Percentiles rank a stretch among this genome's conserved stretches.
Evolutionary conservation across 2,797 vertebrate species (phyloP).

Genomic region (Cygnus olor): DNA sequence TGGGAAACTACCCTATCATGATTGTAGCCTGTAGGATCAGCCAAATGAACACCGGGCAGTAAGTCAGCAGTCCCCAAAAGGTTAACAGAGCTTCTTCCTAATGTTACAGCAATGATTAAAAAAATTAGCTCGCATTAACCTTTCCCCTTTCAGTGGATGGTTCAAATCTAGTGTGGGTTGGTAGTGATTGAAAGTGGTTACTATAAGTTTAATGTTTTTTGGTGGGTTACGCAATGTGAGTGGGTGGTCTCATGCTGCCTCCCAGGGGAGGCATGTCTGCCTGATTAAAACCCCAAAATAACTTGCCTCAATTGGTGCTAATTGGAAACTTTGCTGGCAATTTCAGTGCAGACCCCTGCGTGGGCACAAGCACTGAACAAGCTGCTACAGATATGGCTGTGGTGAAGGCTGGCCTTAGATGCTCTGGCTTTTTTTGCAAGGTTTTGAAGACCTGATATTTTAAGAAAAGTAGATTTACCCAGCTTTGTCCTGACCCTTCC

Average conservation of each 20-base stretch:
- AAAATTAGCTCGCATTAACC: constrained; percentile 55
- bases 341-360: neutral
- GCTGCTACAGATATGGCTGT: neutral
- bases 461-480: neutral
- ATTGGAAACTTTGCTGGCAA: constrained; percentile 10
- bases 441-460: neutral
- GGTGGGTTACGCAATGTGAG: neutral
- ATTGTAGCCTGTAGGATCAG: constrained; percentile 36
- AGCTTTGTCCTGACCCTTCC: neutral
- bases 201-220: neutral
- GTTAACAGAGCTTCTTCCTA: constrained; percentile 69
- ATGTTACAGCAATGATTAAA: constrained; percentile 60
- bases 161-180: constrained; percentile 45
- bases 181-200: neutral
- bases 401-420: neutral
- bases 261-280: neutral
- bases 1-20: constrained; percentile 52
- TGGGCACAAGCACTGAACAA: neutral
- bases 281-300: neutral
- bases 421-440: neutral
- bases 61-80: constrained; percentile 55
- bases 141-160: constrained; percentile 36
- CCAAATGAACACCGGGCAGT: constrained; percentile 61
- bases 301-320: constrained; percentile 24
- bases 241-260: neutral